Evolutionary conservation across 2,797 vertebrate genomes (phyloP), one percentile per base, ranked within the genome.

Genomic region (Eulemur albifrons): DNA sequence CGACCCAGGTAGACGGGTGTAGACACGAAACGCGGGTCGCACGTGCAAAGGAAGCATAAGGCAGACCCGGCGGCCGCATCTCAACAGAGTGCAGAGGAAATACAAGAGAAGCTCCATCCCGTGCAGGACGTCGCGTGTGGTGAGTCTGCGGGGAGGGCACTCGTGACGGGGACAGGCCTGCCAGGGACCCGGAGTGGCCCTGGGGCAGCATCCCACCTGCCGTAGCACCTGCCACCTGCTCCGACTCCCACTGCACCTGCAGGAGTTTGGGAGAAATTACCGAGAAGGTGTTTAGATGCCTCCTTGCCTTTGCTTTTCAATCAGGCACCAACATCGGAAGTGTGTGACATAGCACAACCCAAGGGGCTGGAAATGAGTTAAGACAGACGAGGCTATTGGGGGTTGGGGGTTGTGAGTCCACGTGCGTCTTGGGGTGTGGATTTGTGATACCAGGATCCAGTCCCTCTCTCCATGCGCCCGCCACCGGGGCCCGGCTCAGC

Each of bases 371-470:
- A 32, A 10, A 9, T 7, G 20, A 21, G 25, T 2, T 0, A 18
- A 15, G 38, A 21, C 32, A 9, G 8, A 4, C 2, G 38, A 65
- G 3, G 25, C 40, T 45, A 9, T 27, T 27, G 27, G 70, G 30
- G 2, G 23, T 27, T 9, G 9, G 54, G 57, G 57, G 23, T 7
- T 17, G 63, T 15, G 59, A 61, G 59, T 13, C 12, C 59, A 61
- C 25, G 30, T 5, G 59, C 4, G 5, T n/a, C 17, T n/a, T 35
- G 0, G 7, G 2, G 14, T 2, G 8, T 0, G 20, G 59, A 61
- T 7, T 17, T 13, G 32, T 4, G 85, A 6, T 0, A 0, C 0
- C 57, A 11, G 17, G 63, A 48, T 0, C 0, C 0, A 0, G 12
- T 0, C 17, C 1, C 30, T 45, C 54, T 14, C 2, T 73, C 23